Evolutionary conservation across 2,888 invertebrate species (phyloP).

Genomic region (Dendrolimus houi): DNA sequence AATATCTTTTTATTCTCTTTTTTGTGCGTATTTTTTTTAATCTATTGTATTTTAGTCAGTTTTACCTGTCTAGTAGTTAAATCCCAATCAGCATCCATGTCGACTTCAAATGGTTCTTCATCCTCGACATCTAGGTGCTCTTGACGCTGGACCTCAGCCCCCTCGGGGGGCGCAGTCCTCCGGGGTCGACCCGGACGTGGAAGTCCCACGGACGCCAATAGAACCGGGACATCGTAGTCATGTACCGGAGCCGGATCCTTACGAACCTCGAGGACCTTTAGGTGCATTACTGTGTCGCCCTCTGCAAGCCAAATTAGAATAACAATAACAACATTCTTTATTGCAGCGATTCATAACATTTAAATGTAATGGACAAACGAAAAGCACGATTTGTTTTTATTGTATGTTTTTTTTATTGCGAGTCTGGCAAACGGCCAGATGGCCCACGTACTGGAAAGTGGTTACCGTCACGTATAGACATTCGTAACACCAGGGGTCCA

Average conservation of each 20-base stretch:
- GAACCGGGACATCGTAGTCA: conserved; percentile 94
- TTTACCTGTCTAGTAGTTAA: conserved; percentile 93
- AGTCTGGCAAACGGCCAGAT: too few relatives aligned
- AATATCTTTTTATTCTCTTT: too few relatives aligned
- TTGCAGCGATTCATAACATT: too few relatives aligned
- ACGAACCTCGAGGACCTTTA: conserved; percentile 90
- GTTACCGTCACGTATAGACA: too few relatives aligned
- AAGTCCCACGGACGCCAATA: conserved; percentile 73
- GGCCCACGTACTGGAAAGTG: too few relatives aligned
- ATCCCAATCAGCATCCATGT: conserved; percentile 87
- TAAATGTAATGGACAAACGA: too few relatives aligned
- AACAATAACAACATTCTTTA: too few relatives aligned
- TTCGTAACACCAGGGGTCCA: too few relatives aligned
- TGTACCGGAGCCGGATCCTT: conserved; percentile 88
- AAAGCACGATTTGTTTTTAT: too few relatives aligned
- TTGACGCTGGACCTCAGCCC: conserved; percentile 32
- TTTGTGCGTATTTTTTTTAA: too few relatives aligned
- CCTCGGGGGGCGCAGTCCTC: conserved; percentile 25
- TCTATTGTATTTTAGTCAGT: too few relatives aligned
- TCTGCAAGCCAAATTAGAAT: conserved; percentile 57
- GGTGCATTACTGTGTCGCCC: conserved; percentile 90
- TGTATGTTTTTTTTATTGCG: too few relatives aligned
- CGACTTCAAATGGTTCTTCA: conserved; percentile 69
- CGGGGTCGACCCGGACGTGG: conserved; percentile 56
- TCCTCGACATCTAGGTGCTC: conserved; percentile 74